Evolutionary conservation across 2,888 invertebrate genomes (phyloP), one percentile per base, ranked within the genome.

Genomic region (Aphidius colemani): DNA sequence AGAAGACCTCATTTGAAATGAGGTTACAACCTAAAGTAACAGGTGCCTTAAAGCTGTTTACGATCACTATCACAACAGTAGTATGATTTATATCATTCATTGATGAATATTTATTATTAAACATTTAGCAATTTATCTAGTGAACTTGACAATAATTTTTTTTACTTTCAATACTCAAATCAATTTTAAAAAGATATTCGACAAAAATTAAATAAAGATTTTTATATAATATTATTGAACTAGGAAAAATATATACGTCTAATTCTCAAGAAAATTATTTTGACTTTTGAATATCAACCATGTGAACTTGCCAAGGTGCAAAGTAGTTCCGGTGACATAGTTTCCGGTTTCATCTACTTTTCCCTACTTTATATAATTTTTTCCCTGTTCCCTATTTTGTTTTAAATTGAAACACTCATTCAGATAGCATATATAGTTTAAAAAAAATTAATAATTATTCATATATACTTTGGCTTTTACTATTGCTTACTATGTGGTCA

Each of bases 401-500:
- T 46, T 48, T 48, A 7, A 18, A 45, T 57, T 13, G 9, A 9
- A 43, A 30, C 51, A 13, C 53, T 53, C 48, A 40, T 53, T 46
- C 40, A 10, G 53, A 53, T 49, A 57, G 46, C 13, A 59, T 66
- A 50, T 67, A 59, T 60, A 61, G 59, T 53, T 46, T 57, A 44
- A 56, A 53, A 53, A 53, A 53, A 44, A 56, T 18, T 2, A 56
- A 18, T 45, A 45, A 56, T 56, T 56, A 53, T 57, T 46, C 51
- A 40, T 41, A 39, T 30, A 60, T 59, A 63, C 61, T 56, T 13
- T 59, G 48, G 45, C 68, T 69, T 66, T 67, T 67, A 67, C 74
- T 74, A 77, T 75, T 76, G 65, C 55, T 67, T 71, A 72, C 74
- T 73, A 74, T 73, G 76, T 74, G 76, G 80, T 81, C 80, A 81